Base-by-base conservation (phyloP, 2,113 vertebrate genomes). In the Daubentonia madagascariensis region DNA sequence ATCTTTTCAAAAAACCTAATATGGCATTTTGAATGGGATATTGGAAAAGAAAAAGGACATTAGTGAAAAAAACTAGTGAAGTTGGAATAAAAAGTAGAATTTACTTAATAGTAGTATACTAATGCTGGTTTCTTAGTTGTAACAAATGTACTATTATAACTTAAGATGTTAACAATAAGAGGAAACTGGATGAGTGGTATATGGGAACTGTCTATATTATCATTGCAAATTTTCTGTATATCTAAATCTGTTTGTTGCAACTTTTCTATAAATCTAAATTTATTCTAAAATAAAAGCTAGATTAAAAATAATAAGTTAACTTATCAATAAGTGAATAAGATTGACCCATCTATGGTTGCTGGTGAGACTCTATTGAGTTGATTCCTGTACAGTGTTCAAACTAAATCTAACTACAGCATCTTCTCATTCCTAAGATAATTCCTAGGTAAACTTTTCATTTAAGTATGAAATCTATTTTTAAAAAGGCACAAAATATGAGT, bases 271-370 rank as follows among this genome's bases (percentile, higher is more conserved):
- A 93, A 92, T 94, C 32, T 89, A 54, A 93, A 54, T 81, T 35
- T 81, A 40, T 40, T 85, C 65, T 76, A 67, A 92, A 94, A 80
- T 75, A 45, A 89, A 95, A 96, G 35, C 1, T 75, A 9, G 5
- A 63, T 73, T 95, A n/a, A 70, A 90, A 97, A 57, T 78, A 80
- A 92, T 59, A 86, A 90, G 22, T 35, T 68, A 45, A 92, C 43
- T 28, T 83, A 83, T 87, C 67, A 75, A 52, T 79, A 91, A 40
- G n/a, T 72, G 92, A 97, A 91, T 78, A 89, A 95, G 78, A 65
- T 52, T 76, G 73, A 85, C 48, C 14, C 10, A 57, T 91, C 80
- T 68, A 23, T 52, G 35, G 9, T 87, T 86, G 22, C 48, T 13
- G 1, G 5, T 37, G 61, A 96, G 52, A 91, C 43, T 68, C 65